A percentile compares a stretch with the other conserved stretches of the same genome.
Evolutionary conservation across 2,797 vertebrate genomes (phyloP).

Genomic region (Agapornis canus): DNA sequence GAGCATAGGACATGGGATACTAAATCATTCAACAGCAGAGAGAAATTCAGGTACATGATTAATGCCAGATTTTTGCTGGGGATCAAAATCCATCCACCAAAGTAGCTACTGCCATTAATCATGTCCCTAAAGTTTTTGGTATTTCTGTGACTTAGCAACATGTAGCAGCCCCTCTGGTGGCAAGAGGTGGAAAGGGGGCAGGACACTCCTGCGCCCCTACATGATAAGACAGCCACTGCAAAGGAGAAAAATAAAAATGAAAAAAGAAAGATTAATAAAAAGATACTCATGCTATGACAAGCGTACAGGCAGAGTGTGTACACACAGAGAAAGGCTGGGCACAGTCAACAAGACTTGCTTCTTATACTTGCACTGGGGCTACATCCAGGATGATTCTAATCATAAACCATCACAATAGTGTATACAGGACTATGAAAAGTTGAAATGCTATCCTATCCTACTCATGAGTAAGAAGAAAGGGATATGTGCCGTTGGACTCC

Average conservation of each 20-base stretch:
- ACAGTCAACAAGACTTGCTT: neutral
- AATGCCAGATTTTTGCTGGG: conserved; percentile 54
- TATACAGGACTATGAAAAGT: neutral
- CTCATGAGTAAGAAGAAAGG: neutral
- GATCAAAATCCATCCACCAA: conserved; percentile 63
- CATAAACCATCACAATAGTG: rapidly evolving
- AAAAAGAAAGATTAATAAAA: too few species aligned
- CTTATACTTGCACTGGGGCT: neutral
- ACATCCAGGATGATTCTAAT: neutral
- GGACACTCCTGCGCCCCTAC: neutral
- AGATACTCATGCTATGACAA: too few species aligned
- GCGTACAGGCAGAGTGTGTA: neutral
- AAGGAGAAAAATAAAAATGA: rapidly evolving
- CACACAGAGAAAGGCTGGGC: neutral
- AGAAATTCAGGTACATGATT: conserved; percentile 53
- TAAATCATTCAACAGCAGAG: conserved; percentile 60
- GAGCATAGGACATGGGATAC: neutral
- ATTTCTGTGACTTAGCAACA: conserved; percentile 8
- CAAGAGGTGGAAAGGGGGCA: neutral
- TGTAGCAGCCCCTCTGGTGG: neutral
- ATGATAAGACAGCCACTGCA: neutral
- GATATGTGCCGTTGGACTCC: rapidly evolving
- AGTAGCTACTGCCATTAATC: conserved; percentile 40
- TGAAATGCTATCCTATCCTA: neutral
- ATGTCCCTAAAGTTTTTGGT: neutral